Evolutionary conservation across 2,113 vertebrate genomes (phyloP).

Genomic region (Dicaeum eximium): DNA sequence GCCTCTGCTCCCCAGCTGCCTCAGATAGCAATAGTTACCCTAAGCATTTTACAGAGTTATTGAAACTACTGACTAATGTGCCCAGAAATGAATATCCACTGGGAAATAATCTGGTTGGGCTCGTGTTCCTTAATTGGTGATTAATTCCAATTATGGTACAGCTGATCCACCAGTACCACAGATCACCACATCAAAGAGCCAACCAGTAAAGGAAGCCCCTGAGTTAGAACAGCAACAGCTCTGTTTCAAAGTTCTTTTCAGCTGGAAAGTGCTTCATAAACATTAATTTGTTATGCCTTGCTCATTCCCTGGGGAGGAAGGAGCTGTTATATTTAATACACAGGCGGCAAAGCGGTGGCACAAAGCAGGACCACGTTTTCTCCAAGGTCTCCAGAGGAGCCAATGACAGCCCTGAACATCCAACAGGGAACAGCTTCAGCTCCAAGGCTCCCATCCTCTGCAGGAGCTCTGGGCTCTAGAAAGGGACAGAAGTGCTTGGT

Average conservation of each 20-base stretch:
- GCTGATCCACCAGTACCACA: conserved; percentile 31
- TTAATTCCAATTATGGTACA: conserved; percentile 50
- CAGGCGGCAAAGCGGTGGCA: neutral
- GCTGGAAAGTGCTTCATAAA: neutral
- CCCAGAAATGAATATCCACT: neutral
- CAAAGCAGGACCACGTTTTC: neutral
- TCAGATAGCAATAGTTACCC: neutral
- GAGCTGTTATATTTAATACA: neutral
- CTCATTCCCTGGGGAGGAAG: neutral
- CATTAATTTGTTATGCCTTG: neutral
- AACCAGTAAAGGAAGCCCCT: conserved; percentile 33
- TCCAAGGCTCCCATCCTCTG: neutral
- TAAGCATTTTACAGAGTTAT: neutral
- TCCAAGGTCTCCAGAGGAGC: neutral
- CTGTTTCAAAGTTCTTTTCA: neutral
- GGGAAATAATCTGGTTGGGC: conserved; percentile 4
- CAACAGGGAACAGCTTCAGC: neutral
- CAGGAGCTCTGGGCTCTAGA: neutral
- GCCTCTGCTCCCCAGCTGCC: neutral
- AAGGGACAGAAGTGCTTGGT: neutral
- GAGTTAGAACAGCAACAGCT: conserved; percentile 8
- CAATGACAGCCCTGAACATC: fast-evolving
- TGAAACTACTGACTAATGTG: conserved; percentile 12
- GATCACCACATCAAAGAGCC: conserved; percentile 23
- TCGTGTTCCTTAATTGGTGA: conserved; percentile 30